Evolutionary conservation across 2,888 invertebrate genomes (phyloP), one percentile per base, ranked within the genome.

Genomic region (Drosophila recens): DNA sequence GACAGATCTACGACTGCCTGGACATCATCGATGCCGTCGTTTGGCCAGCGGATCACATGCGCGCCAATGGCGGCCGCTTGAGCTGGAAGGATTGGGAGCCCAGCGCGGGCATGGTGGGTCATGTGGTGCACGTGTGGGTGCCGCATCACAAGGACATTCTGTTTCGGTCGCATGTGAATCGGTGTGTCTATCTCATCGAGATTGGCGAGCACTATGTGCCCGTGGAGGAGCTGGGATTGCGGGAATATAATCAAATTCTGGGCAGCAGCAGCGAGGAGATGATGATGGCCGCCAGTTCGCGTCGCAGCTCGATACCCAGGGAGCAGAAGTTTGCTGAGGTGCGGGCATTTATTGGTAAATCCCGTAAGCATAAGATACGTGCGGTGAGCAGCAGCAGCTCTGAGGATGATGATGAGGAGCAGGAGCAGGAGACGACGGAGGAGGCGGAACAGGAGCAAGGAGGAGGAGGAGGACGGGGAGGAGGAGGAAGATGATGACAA

Each of bases 161-260:
- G 81, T 95, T 96, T 65, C 95, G 98, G 17, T 98, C 98, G 4
- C 98, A 98, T 92, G 96, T 98, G 15, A 98, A 98, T 93, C 96
- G 97, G 87, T 97, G 96, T 57, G 97, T 99, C 68, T 94, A 98
- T 17, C 94, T 99, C 15, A 95, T 99, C n/a, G 97, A 97, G 93
- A 97, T 98, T 51, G 97, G 97, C 15, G 98, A 98, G 87, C 96
- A 96, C 89, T 98, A 95, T 93, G 98, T 99, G 71, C 98, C 98
- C 15, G 97, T 98, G 57, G 97, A 97, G 0, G 98, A 98, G 92
- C 95, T 95, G 89, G 98, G 98, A 69, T 96, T 98, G 6, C 95
- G 96, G 75, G 92, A 93, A 70, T 93, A 92, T 67, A 91, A 92
- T 69, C 91, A 91, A 68, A 90, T 91, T 3, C 66, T 87, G 66